Percentiles rank a stretch among this genome's conserved stretches.
Conservation (phyloP, 2,888 invertebrate genomes). For the Steinernema carpocapsae region DNA sequence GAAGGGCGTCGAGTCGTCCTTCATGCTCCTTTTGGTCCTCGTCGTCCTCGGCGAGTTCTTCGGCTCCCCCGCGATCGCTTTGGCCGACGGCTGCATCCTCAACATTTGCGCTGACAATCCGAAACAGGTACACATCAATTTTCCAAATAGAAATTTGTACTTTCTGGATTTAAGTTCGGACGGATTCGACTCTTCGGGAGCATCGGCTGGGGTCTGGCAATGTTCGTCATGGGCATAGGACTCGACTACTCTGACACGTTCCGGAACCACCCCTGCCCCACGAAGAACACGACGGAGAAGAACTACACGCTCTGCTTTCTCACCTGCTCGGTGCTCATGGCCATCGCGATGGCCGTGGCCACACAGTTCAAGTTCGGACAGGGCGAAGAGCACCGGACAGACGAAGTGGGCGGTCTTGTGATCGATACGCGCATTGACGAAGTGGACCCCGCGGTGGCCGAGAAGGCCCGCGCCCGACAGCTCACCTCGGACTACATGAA, state of each 20-base stretch:
- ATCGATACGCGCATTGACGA: constrained; percentile 66
- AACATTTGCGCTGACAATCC: constrained; percentile 61
- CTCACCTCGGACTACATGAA: constrained; percentile 39
- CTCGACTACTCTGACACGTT: constrained; percentile 95
- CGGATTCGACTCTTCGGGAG: constrained; percentile 98
- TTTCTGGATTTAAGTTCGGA: constrained; percentile 74
- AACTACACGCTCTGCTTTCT: constrained; percentile 99
- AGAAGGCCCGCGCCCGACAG: constrained; percentile 65
- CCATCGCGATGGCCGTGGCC: constrained; percentile 74
- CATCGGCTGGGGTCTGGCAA: constrained; percentile 94
- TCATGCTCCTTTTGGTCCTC: constrained; percentile 87
- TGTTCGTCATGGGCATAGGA: constrained; percentile 96
- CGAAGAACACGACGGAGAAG: constrained; percentile 77
- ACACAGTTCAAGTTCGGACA: constrained; percentile 64
- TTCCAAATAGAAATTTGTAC: constrained; percentile 22
- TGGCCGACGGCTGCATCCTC: constrained; percentile 66
- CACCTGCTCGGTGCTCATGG: constrained; percentile 89
- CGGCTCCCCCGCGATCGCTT: constrained; percentile 69
- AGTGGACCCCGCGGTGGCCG: constrained; percentile 67
- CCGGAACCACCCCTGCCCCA: constrained; percentile 73
- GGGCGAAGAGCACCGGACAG: constrained; percentile 50
- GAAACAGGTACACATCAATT: constrained; percentile 62
- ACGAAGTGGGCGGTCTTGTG: constrained; percentile 58
- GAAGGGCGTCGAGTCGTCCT: constrained; percentile 85
- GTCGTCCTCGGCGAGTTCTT: constrained; percentile 97